These are phyloP conservation scores for Heliothis subflexa DNA, from an alignment of 1,140 invertebrate species.

Conservation along the genomic window DNA sequence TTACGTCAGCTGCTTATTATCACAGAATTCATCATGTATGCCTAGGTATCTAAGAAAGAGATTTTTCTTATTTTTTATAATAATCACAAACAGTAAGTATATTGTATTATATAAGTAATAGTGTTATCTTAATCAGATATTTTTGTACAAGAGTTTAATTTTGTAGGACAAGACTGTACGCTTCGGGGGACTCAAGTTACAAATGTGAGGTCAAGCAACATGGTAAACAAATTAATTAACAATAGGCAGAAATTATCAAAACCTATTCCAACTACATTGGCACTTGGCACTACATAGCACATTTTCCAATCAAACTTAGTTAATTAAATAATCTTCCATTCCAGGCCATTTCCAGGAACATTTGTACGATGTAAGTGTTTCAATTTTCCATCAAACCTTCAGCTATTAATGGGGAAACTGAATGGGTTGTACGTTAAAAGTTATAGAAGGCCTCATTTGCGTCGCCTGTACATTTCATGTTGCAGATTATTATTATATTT, in stretches of 20 bases:
- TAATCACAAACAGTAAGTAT: too few relatives aligned
- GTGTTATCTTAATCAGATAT: too few relatives aligned
- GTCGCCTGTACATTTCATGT: too few relatives aligned
- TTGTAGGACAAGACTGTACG: too few relatives aligned
- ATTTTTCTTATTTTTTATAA: too few relatives aligned
- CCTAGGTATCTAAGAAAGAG: background rate
- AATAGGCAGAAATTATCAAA: background rate
- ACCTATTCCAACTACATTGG: background rate
- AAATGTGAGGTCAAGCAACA: too few relatives aligned
- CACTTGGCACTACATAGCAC: background rate
- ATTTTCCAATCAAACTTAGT: constrained; percentile 10
- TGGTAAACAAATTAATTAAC: background rate
- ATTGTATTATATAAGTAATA: too few relatives aligned
- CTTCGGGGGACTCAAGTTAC: too few relatives aligned
- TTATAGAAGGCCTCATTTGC: too few relatives aligned
- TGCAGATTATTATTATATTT: too few relatives aligned
- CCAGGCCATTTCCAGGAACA: background rate
- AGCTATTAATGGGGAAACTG: background rate
- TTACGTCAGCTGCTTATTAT: background rate
- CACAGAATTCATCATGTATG: background rate
- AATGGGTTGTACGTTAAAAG: too few relatives aligned
- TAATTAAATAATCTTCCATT: constrained; percentile 19
- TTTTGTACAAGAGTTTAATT: too few relatives aligned
- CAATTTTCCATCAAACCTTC: background rate
- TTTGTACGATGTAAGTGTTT: background rate